A percentile compares a stretch with the other conserved stretches of the same genome.
Conservation (phyloP, 2,797 vertebrate genomes). For the Pangasius krempfi region DNA sequence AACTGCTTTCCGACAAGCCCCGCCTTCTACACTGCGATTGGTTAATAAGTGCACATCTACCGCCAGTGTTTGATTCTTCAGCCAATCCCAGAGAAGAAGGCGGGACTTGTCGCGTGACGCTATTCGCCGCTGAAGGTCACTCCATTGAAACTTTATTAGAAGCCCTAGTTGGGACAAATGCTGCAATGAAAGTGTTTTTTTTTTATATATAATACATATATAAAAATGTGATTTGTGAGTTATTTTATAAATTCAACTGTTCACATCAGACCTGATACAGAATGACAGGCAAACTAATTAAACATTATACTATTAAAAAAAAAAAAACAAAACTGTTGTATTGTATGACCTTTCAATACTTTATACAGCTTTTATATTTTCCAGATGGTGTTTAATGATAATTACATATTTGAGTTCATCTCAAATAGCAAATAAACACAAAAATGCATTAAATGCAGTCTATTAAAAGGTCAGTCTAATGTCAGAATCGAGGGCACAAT, state of each 20-base stretch:
- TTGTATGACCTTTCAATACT: not conserved
- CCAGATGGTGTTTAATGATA: not conserved
- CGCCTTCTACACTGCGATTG: not conserved
- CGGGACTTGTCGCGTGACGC: not conserved
- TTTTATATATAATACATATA: not conserved
- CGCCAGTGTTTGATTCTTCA: not conserved
- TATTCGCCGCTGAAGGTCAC: conserved; percentile 48
- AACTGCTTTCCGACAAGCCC: not conserved
- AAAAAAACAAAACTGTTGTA: too few relatives aligned
- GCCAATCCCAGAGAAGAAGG: not conserved
- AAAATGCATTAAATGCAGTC: not conserved
- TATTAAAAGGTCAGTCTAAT: not conserved
- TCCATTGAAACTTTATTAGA: conserved; percentile 46
- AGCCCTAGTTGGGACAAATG: not conserved
- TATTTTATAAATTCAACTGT: not conserved
- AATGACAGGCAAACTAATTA: not conserved
- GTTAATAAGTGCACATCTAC: not conserved
- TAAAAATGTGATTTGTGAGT: not conserved
- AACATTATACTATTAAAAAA: not conserved
- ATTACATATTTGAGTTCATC: not conserved
- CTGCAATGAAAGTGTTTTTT: not conserved
- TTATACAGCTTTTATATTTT: not conserved
- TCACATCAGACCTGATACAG: not conserved
- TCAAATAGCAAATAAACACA: not conserved
- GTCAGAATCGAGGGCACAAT: not conserved